Evolutionary conservation across 1,140 invertebrate genomes (phyloP), one percentile per base, ranked within the genome.

Genomic region (Linepithema humile): DNA sequence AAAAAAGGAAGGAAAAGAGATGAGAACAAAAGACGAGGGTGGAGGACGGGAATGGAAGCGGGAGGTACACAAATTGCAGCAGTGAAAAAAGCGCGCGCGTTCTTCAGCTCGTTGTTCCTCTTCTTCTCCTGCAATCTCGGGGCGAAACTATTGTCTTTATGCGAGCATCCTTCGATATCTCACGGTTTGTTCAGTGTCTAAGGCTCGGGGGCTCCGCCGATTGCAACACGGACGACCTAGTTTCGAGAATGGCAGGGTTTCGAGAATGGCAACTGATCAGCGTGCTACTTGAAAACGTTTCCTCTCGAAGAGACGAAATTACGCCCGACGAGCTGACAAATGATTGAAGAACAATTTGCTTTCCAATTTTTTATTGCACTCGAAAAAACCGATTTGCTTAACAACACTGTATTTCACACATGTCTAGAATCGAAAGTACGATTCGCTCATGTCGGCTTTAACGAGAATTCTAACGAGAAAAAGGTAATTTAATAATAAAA

Each of bases 11-110:
- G 50, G 59, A 82, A 69, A 62, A n/a, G n/a, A 48, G 2, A 38
- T n/a, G 26, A 3, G 23, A 26, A 80, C 60, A 69, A 69, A 67
- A 26, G 43, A 20, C 48, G 62, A 48, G 3, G 32, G 15, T 29
- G 10, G 53, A 43, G 6, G 40, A 73, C 32, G 57, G 59, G 57
- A 20, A 15, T 59, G 72, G 53, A 50, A 74, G n/a, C 40, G 4
- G 26, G 53, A 59, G 82, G 77, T 89, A 89, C 88, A 89, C 90
- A 92, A 92, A 91, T 92, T 92, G 88, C 91, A 85, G 65, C 72
- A 67, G 85, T 75, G 82, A 87, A 83, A 88, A 87, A 82, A 90
- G 83, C 67, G 75, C 82, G 64, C 55, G 83, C 62, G 82, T 73
- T 83, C 82, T 38, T 40, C 74, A 26, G 23, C 53, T 40, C 57